phyloP scores from a whole-genome alignment of 2,113 vertebrate species.

The Pholis gunnellus region DNA sequence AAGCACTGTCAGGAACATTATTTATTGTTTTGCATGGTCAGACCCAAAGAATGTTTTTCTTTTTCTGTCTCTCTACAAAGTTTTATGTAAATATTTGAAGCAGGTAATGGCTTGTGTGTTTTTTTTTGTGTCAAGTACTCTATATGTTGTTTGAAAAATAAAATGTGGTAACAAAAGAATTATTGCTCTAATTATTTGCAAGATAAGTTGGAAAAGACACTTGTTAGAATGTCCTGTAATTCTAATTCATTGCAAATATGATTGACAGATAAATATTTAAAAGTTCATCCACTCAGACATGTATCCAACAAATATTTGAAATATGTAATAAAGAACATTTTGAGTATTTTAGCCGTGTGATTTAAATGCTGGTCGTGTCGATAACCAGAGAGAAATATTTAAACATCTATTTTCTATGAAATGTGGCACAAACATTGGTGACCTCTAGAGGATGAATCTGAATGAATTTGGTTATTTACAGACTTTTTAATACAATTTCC shows the following conservation, averaged over 20 bases:
- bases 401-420: background rate
- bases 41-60: slow-evolving; percentile 81
- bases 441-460: too few relatives aligned
- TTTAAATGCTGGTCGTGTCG: background rate
- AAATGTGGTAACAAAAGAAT: slow-evolving; percentile 68
- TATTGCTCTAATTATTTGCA: background rate
- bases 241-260: background rate
- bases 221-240: slow-evolving; percentile 1
- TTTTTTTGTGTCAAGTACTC: slow-evolving; percentile 76
- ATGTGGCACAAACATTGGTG: too few relatives aligned
- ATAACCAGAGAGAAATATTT: background rate
- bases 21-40: slow-evolving; percentile 86
- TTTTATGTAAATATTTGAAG: slow-evolving; percentile 82
- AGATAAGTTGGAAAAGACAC: background rate
- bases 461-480: too few relatives aligned
- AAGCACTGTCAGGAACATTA: slow-evolving; percentile 72
- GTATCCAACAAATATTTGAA: background rate
- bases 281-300: background rate
- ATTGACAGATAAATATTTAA: background rate
- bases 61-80: slow-evolving; percentile 61
- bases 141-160: slow-evolving; percentile 82
- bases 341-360: background rate
- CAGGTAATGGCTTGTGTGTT: slow-evolving; percentile 28
- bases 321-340: background rate
- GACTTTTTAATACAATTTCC: too few relatives aligned